Base-by-base conservation (phyloP, 2,888 invertebrate genomes). In the Homarus gammarus region DNA sequence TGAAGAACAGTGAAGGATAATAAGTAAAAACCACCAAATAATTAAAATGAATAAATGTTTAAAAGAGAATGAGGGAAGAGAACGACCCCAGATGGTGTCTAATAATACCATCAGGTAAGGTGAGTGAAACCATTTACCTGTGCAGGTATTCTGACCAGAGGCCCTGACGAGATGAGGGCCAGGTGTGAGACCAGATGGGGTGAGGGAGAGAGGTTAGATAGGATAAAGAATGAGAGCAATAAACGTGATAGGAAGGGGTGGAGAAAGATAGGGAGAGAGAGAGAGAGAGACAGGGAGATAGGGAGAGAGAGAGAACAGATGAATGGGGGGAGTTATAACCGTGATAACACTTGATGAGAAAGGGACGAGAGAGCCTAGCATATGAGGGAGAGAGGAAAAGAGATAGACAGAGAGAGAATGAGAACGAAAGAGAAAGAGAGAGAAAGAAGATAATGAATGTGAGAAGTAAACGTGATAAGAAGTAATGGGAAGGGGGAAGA, bases 211-310 rank as follows among this genome's bases (percentile, higher is more conserved):
- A 44, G 44, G 44, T 12, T 8, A 44, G 44, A 8, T 44, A 44
- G 44, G n/a, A n/a, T n/a, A n/a, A n/a, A n/a, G n/a, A n/a, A n/a
- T n/a, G n/a, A n/a, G n/a, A 44, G 12, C 44, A 8, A 12, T 8
- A 12, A 44, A 12, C 5, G 44, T 8, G 44, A 44, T 5, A 44
- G 44, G 12, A 31, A n/a, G 27, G 0, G 64, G 6, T 1, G 27
- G 64, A 22, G n/a, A 22, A 22, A 27, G 64, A 15, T 27, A 33
- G 40, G 61, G 79, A 61, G 79, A 38, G 61, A 61, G 79, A 61
- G n/a, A 61, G 61, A 61, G 79, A 61, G 79, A 79, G 79, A 61
- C 79, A 61, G 75, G 31, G 49, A 31, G 49, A 31, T 15, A 31
- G 27, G n/a, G 61, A 38, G 38, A 56, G 10, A 31, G 31, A 2